phyloP scores from a whole-genome alignment of 2,113 vertebrate species.

The Chloropsis cyanopogon region DNA sequence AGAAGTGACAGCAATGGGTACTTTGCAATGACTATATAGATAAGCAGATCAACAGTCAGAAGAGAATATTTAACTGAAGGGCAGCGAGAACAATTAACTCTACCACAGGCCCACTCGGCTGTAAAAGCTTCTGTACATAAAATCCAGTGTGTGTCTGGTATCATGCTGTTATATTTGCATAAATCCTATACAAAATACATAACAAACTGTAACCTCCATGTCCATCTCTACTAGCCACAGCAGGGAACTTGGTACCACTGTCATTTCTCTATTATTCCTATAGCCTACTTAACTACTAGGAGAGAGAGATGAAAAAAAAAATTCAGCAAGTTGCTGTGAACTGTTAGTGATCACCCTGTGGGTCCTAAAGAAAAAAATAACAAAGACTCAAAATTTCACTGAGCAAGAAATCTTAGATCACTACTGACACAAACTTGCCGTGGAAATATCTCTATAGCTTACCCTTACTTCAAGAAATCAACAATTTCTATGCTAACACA shows the following conservation, averaged over 20 bases:
- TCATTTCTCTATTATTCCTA: slow-evolving; percentile 10
- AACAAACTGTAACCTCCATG: background rate
- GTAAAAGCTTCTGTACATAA: slow-evolving; percentile 1
- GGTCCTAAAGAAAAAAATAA: background rate
- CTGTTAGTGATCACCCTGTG: background rate
- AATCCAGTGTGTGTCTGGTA: background rate
- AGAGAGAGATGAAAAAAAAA: background rate
- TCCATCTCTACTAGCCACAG: background rate
- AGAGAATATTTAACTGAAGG: background rate
- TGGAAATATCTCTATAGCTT: background rate
- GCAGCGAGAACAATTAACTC: background rate
- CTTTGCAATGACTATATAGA: background rate
- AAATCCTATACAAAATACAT: background rate
- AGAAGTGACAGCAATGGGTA: background rate
- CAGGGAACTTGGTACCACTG: background rate
- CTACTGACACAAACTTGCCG: background rate
- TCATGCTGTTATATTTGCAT: slow-evolving; percentile 19
- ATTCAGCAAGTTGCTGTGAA: background rate
- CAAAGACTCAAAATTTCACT: background rate
- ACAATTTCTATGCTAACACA: background rate
- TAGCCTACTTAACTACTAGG: background rate
- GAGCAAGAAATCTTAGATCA: background rate
- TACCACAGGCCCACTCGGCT: background rate
- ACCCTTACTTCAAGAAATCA: background rate
- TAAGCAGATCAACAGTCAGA: background rate